These are phyloP conservation scores for Linnaemya tessellans DNA, from an alignment of 2,888 invertebrate genomes.

Conservation along the genomic window DNA sequence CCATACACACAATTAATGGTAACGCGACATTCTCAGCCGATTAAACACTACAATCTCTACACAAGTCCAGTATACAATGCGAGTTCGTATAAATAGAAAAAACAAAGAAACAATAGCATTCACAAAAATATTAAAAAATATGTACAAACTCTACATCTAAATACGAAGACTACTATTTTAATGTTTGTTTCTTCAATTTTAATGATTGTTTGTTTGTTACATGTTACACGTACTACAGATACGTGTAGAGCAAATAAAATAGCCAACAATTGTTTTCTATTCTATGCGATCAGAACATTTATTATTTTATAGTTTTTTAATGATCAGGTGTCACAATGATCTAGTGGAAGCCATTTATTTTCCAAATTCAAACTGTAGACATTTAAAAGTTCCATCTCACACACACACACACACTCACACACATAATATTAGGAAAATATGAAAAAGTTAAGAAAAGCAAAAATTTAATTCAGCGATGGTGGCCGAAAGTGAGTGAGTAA, in stretches of 20 bases:
- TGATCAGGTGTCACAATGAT: conserved; percentile 71
- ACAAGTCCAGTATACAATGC: conserved; percentile 18
- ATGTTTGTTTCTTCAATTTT: conserved; percentile 14
- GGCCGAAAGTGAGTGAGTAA: conserved; percentile 71
- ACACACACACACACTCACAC: conserved; percentile 2
- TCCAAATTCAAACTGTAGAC: conserved; percentile 48
- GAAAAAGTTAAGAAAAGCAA: conserved; percentile 32
- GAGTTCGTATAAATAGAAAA: conserved; percentile 13
- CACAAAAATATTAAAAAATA: conserved; percentile 35
- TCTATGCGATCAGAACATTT: conserved; percentile 63
- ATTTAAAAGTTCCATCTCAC: conserved; percentile 30
- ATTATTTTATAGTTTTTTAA: conserved; percentile 72
- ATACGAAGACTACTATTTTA: conserved; percentile 43
- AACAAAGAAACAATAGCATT: conserved; percentile 46
- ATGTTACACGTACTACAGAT: neutral
- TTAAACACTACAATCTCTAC: conserved; percentile 42
- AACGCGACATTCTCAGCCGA: conserved; percentile 62
- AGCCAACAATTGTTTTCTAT: conserved; percentile 50
- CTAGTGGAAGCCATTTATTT: conserved; percentile 68
- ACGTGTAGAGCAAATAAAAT: conserved; percentile 24
- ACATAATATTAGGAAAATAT: conserved; percentile 33
- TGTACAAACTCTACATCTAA: conserved; percentile 23
- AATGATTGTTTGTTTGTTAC: conserved; percentile 41
- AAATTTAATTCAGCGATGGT: conserved; percentile 57
- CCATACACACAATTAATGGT: conserved; percentile 56